These are phyloP conservation scores for Pterostichus niger DNA, from an alignment of 2,888 invertebrate genomes.

Conservation along the genomic window DNA sequence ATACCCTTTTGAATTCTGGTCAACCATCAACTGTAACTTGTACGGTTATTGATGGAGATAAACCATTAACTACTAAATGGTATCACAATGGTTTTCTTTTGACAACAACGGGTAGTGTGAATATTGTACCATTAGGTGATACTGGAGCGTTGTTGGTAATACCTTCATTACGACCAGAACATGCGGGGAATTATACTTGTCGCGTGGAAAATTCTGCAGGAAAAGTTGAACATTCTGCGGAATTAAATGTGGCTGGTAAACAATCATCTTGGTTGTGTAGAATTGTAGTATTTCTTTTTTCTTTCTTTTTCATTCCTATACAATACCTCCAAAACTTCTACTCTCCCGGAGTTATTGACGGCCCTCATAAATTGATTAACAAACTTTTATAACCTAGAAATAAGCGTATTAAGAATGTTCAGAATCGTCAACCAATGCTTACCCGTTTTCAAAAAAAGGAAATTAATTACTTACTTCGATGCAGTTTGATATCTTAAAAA, in stretches of 20 bases:
- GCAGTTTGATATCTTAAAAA: too few relatives aligned
- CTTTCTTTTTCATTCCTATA: too few relatives aligned
- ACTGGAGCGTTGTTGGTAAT: slow-evolving; percentile 82
- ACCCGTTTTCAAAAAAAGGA: too few relatives aligned
- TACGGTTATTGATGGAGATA: slow-evolving; percentile 82
- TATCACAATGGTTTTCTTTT: slow-evolving; percentile 79
- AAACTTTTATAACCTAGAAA: too few relatives aligned
- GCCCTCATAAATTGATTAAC: too few relatives aligned
- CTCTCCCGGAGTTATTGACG: too few relatives aligned
- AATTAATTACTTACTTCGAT: too few relatives aligned
- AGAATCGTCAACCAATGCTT: too few relatives aligned
- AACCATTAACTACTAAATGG: slow-evolving; percentile 82
- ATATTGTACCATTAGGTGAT: slow-evolving; percentile 77
- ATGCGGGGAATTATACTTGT: slow-evolving; percentile 89
- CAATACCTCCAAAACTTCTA: too few relatives aligned
- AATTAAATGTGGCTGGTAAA: slow-evolving; percentile 86
- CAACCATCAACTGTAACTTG: slow-evolving; percentile 82
- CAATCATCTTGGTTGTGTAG: not conserved
- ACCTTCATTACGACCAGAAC: slow-evolving; percentile 83
- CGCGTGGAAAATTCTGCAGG: slow-evolving; percentile 87
- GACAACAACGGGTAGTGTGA: slow-evolving; percentile 80
- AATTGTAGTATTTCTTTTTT: too few relatives aligned
- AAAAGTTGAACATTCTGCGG: slow-evolving; percentile 83
- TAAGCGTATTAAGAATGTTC: too few relatives aligned
- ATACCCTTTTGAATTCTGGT: slow-evolving; percentile 81